These are phyloP conservation scores for Pseudomyrmex concolor DNA, from an alignment of 1,140 invertebrate genomes.

Conservation along the genomic window DNA sequence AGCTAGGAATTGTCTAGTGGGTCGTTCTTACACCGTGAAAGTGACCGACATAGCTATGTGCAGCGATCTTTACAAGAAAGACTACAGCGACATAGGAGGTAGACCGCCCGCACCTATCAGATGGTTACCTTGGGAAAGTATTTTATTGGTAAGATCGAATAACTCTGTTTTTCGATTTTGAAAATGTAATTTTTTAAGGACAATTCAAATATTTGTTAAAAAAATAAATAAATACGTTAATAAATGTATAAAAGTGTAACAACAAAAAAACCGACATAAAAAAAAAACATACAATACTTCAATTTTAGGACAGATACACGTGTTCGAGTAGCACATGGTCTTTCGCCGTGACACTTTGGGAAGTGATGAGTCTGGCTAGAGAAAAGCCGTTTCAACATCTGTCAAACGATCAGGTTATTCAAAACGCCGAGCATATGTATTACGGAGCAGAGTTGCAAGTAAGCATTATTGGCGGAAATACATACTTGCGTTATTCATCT, in stretches of 20 bases:
- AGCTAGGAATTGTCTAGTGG: slow-evolving; percentile 94
- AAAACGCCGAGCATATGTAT: slow-evolving; percentile 90
- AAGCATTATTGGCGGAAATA: slow-evolving; percentile 41
- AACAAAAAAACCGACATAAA: neutral
- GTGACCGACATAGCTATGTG: slow-evolving; percentile 96
- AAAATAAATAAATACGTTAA: neutral
- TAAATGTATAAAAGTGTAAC: neutral
- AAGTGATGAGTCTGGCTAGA: slow-evolving; percentile 90
- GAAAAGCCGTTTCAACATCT: slow-evolving; percentile 90
- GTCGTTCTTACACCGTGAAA: slow-evolving; percentile 92
- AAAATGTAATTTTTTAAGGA: neutral
- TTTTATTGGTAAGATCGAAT: slow-evolving; percentile 88
- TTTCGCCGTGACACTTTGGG: slow-evolving; percentile 90
- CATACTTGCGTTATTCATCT: neutral
- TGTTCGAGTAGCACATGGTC: slow-evolving; percentile 89
- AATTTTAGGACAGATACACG: slow-evolving; percentile 88
- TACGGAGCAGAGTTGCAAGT: slow-evolving; percentile 88
- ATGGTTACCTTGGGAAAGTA: slow-evolving; percentile 94
- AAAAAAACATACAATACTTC: slow-evolving; percentile 39
- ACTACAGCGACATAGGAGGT: slow-evolving; percentile 92
- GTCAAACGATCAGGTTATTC: slow-evolving; percentile 91
- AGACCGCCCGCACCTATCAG: slow-evolving; percentile 89
- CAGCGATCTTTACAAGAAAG: slow-evolving; percentile 92
- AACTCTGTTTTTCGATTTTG: neutral
- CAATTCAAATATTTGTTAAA: neutral